Base-by-base conservation (phyloP, 2,113 vertebrate species). In the Copsychus sechellarum region DNA sequence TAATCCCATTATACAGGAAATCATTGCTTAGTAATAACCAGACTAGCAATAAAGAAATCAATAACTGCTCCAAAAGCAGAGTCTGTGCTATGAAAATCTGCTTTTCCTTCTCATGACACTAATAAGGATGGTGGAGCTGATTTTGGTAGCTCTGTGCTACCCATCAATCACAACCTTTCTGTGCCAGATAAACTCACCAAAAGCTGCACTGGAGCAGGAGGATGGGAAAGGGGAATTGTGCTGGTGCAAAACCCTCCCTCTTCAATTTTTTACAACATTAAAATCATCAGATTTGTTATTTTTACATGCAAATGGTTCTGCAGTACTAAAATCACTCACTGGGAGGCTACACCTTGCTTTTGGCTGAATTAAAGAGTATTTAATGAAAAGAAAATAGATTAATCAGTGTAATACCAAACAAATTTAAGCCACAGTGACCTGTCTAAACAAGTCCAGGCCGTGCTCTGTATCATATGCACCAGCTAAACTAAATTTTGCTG, bases 11-110 rank as follows among this genome's bases (percentile, higher is more conserved):
- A 86, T 67, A 53, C 0, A 7, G 26, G 95, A 95, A 36, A 89
- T 87, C 92, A 90, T 94, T 91, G 28, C 84, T 87, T 76, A 64
- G 69, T 86, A 91, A 96, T 89, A 92, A 95, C 93, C 89, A 95
- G 88, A 84, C 78, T 81, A 91, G 73, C 80, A 87, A 76, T 91
- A 48, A 91, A 56, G 94, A 66, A 91, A 96, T 95, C 95, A 67
- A 93, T 92, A 91, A 65, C 56, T 81, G 80, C 73, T 86, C 77
- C 89, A 92, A 62, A 94, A 84, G 33, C 57, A 56, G 9, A 7
- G 23, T 3, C 70, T 72, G 15, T n/a, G 69, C 48, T 91, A 57
- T 76, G 77, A 92, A 95, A 95, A 88, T 60, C 38, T 24, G 36
- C 8, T 92, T 94, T 91, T 86, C 34, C 43, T 12, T 74, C 72